These are phyloP conservation scores for Helogale parvula DNA, from an alignment of 2,113 vertebrate species.

Conservation along the genomic window DNA sequence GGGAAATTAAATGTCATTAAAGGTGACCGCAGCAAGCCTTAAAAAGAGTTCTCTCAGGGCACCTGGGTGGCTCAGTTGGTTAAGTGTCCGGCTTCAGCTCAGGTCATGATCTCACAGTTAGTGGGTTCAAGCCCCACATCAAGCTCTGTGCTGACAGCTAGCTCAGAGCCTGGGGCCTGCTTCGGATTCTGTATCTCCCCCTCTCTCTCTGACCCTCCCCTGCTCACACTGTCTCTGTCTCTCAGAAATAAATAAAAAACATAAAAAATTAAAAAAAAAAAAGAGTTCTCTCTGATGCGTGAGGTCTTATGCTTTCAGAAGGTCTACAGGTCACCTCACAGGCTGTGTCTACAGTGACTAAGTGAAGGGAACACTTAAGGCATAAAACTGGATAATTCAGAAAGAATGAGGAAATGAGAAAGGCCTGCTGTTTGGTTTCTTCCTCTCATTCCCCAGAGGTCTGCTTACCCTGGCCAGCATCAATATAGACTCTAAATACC, in stretches of 20 bases:
- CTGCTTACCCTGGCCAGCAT: background rate
- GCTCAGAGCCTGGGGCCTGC: no score
- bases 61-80: no score
- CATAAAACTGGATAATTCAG: background rate
- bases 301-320: background rate
- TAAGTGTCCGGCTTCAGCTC: no score
- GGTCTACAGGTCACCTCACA: background rate
- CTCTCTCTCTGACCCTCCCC: no score
- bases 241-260: no score
- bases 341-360: background rate
- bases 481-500: background rate
- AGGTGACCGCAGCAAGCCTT: background rate
- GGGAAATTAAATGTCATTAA: background rate
- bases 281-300: background rate
- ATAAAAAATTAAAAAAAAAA: background rate
- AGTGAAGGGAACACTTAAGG: background rate
- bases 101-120: no score
- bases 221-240: no score
- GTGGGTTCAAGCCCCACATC: no score
- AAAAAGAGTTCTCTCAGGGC: background rate
- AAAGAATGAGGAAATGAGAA: conserved; percentile 19
- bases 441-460: background rate
- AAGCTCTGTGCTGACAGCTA: no score
- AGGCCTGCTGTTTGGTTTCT: background rate
- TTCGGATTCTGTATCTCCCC: no score